Conservation (phyloP, 2,888 invertebrate genomes). For the Phania funesta region DNA sequence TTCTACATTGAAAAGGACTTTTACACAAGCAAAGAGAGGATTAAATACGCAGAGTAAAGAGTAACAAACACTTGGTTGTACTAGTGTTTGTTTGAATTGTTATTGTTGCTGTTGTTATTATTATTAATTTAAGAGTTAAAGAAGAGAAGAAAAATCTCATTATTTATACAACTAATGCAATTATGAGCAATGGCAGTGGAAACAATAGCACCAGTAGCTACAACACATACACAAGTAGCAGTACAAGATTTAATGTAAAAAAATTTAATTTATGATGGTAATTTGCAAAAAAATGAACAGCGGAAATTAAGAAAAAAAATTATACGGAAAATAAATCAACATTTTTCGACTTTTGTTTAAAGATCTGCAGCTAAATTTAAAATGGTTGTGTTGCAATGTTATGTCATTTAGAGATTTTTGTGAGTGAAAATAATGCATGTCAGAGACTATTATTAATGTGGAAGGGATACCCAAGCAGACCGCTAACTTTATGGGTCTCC, state of each 20-base stretch:
- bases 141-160: constrained; percentile 10
- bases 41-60: neutral
- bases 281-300: constrained; percentile 31
- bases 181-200: constrained; percentile 13
- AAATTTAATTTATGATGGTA: constrained; percentile 22
- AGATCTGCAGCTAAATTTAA: no score
- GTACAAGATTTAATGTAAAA: constrained; percentile 9
- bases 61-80: neutral
- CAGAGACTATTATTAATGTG: no score
- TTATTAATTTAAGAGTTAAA: constrained; percentile 7
- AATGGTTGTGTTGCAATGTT: no score
- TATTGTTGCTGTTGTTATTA: neutral
- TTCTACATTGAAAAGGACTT: neutral
- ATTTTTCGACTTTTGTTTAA: no score
- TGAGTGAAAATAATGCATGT: no score
- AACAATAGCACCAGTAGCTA: neutral
- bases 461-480: no score
- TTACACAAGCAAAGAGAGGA: neutral
- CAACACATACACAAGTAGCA: neutral
- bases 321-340: no score
- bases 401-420: no score
- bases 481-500: no score
- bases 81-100: neutral
- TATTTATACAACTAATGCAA: constrained; percentile 46
- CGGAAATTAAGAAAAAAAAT: neutral